Evolutionary conservation across 2,113 vertebrate genomes (phyloP), one percentile per base, ranked within the genome.

Genomic region (Macrotis lagotis): DNA sequence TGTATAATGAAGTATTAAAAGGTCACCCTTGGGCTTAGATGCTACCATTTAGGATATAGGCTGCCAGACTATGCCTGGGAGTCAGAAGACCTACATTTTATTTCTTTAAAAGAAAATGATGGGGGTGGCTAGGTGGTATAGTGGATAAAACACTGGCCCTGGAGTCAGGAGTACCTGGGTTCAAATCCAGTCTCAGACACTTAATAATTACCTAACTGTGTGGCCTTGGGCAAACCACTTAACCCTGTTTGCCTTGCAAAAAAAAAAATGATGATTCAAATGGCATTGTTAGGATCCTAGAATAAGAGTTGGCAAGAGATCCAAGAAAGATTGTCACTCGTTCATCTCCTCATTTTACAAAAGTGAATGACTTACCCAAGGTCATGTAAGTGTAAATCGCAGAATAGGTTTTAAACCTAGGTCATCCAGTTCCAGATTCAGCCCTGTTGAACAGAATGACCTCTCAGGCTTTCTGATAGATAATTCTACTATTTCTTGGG

Each of bases 1-100:
- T 88, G 31, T 74, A 50, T 90, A 50, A 83, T 88, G 31, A 96
- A n/a, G 37, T 92, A 14, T 14, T 51, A 48, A 91, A n/a, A 90
- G 48, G 22, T 59, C 49, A 51, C n/a, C 83, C 48, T 94, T 28
- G 53, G 25, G 74, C n/a, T 90, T 59, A 9, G 50, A 11, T 3
- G 0, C 3, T 31, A 66, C 48, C 92, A 50, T 92, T 53, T 90
- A 91, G 52, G 66, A 51, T 94, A 26, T 50, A 89, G 89, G 10
- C 83, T 93, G 19, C 19, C 11, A 93, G 52, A 90, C 37, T 10
- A 37, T 51, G 49, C 51, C 59, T 88, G 90, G 49, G 14, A 83
- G 83, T 6, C 92, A 52, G 50, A 55, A 94, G n/a, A 14, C 48
- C 4, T 92, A 50, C 92, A 8, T 50, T 49, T 53, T 26, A 2